Percentiles rank a stretch among this genome's conserved stretches.
These are phyloP conservation scores for Thryonomys swinderianus DNA, from an alignment of 2,113 vertebrate species.

Conservation along the genomic window DNA sequence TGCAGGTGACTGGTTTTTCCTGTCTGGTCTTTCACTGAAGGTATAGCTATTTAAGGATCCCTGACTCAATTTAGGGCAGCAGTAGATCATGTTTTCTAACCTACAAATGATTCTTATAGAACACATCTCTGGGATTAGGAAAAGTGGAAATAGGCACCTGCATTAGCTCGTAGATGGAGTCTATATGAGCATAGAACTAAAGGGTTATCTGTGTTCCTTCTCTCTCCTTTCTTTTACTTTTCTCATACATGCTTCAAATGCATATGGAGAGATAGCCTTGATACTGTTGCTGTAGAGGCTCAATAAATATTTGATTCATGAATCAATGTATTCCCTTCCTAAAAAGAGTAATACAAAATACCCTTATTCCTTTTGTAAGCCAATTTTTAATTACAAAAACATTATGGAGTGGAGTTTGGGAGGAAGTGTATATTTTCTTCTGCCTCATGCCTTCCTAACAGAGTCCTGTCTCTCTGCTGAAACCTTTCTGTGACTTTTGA, in stretches of 20 bases:
- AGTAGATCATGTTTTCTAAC: background rate
- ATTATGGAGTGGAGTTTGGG: background rate
- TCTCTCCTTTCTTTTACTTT: background rate
- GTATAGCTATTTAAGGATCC: background rate
- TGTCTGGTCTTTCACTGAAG: background rate
- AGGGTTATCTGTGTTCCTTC: background rate
- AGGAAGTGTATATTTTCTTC: background rate
- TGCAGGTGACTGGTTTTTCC: background rate
- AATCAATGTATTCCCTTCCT: background rate
- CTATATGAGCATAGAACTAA: background rate
- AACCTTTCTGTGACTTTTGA: background rate
- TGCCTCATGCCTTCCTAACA: background rate
- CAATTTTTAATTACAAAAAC: background rate
- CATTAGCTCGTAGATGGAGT: too few species aligned
- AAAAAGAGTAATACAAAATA: background rate
- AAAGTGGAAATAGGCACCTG: background rate
- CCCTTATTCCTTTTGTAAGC: background rate
- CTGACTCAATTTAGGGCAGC: background rate
- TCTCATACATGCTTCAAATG: background rate
- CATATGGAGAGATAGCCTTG: accelerated
- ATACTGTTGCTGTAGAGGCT: background rate
- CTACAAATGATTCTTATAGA: background rate
- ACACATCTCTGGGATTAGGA: background rate
- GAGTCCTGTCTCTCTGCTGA: background rate
- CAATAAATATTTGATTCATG: background rate